These are phyloP conservation scores for Murina feae DNA, from an alignment of 2,113 vertebrate genomes.

Conservation along the genomic window DNA sequence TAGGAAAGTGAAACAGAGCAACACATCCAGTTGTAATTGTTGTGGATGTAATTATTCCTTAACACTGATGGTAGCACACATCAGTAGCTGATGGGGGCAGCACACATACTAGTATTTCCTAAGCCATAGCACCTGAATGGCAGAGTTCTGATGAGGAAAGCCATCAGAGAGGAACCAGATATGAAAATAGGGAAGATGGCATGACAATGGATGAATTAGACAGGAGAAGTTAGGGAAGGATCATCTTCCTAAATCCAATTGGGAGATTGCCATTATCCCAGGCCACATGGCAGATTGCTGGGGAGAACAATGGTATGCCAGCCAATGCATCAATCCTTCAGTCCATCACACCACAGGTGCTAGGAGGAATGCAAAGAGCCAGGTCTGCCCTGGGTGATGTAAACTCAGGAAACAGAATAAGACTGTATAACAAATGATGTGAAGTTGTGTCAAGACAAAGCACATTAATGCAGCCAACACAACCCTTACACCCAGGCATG, in stretches of 20 bases:
- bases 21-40: background rate
- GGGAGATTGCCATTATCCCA: background rate
- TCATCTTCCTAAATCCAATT: background rate
- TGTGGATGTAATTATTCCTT: background rate
- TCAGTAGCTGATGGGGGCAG: background rate
- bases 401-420: background rate
- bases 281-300: background rate
- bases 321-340: background rate
- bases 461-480: background rate
- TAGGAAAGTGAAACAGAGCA: slow-evolving; percentile 10
- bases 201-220: background rate
- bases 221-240: background rate
- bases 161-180: background rate
- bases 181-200: background rate
- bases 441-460: background rate
- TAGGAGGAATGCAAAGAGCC: background rate
- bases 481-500: background rate
- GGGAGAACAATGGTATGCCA: background rate
- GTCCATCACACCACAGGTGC: background rate
- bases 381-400: background rate
- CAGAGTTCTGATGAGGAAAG: background rate
- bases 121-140: background rate
- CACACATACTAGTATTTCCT: background rate
- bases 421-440: background rate
- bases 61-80: background rate